Evolutionary conservation across 2,113 vertebrate species (phyloP).

Genomic region (Eclectus roratus): DNA sequence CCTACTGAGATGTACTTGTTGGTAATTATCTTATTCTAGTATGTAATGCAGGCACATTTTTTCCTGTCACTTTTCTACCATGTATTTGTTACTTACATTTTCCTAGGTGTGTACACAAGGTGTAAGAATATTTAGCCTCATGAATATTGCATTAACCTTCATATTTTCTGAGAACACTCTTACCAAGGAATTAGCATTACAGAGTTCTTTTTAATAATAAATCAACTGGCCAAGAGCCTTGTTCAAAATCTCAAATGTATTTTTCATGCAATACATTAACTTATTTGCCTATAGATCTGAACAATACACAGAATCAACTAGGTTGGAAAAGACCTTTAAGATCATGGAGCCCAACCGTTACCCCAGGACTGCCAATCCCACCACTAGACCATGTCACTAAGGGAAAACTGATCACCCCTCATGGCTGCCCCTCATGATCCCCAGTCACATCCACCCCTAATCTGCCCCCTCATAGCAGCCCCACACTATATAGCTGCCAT

Average conservation of each 20-base stretch:
- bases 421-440: background rate
- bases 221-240: background rate
- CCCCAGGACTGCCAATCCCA: background rate
- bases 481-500: background rate
- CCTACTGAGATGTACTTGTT: background rate
- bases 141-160: background rate
- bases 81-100: background rate
- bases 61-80: background rate
- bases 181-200: background rate
- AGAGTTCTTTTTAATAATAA: background rate
- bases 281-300: background rate
- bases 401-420: background rate
- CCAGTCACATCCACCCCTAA: background rate
- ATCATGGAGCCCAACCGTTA: background rate
- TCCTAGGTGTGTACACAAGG: background rate
- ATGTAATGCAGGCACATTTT: background rate
- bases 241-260: background rate
- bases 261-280: background rate
- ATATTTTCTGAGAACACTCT: background rate
- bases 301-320: background rate
- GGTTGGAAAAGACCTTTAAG: background rate
- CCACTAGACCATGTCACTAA: background rate
- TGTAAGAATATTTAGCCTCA: rapidly evolving
- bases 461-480: background rate
- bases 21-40: background rate